Conservation (phyloP, 2,113 vertebrate species). For the Chionodraco myersi region DNA sequence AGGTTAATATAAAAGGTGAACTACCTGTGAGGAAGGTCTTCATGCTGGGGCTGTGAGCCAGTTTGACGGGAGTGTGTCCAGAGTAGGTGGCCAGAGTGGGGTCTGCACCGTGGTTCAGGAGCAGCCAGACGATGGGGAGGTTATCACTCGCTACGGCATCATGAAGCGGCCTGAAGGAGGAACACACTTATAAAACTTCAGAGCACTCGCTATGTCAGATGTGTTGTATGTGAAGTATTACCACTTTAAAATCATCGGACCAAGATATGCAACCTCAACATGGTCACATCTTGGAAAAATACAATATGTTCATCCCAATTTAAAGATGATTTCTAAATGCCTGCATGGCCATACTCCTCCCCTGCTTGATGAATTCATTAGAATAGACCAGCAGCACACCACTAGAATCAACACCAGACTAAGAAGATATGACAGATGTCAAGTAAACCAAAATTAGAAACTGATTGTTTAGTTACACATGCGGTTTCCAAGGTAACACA, state of each 20-base stretch:
- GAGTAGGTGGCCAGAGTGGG: constrained; percentile 98
- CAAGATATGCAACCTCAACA: not conserved
- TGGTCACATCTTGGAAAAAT: no score
- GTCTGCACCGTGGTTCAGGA: constrained; percentile 96
- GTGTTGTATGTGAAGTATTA: not conserved
- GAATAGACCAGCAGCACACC: no score
- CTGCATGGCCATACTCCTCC: no score
- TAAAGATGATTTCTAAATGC: no score
- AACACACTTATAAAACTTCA: not conserved
- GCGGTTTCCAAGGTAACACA: not conserved
- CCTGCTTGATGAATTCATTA: no score
- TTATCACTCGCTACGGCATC: constrained; percentile 97
- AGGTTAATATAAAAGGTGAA: not conserved
- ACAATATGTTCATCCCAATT: no score
- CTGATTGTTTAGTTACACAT: not conserved
- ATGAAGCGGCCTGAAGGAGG: constrained; percentile 89
- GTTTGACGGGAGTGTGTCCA: constrained; percentile 94
- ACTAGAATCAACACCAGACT: no score
- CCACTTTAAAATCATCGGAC: not conserved
- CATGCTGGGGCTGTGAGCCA: constrained; percentile 94
- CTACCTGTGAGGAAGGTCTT: constrained; percentile 93
- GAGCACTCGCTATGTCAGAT: not conserved
- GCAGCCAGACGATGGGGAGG: constrained; percentile 95
- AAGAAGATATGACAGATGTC: not conserved
- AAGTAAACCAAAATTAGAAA: not conserved